Percentiles rank a stretch among this genome's conserved stretches.
Evolutionary conservation across 2,888 invertebrate species (phyloP).

Genomic region (Platypus cylindrus): DNA sequence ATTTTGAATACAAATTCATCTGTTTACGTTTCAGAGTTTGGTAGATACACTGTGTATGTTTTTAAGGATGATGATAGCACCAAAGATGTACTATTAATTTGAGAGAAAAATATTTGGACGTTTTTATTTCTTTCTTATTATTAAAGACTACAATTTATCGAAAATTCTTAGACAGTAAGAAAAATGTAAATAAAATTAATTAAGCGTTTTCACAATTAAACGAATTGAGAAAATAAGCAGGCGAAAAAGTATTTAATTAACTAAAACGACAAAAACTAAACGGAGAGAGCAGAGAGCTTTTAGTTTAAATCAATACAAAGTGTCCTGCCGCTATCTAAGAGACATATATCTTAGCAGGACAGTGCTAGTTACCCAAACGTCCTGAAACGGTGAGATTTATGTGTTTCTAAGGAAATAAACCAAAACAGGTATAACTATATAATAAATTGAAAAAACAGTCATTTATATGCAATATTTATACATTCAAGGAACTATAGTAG

Average conservation of each 20-base stretch:
- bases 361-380: constrained; percentile 31
- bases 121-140: too few relatives aligned
- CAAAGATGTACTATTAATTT: too few relatives aligned
- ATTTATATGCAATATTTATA: constrained; percentile 7
- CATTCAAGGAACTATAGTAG: background rate
- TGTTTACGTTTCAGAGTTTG: too few relatives aligned
- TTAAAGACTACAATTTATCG: too few relatives aligned
- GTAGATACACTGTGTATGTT: too few relatives aligned
- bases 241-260: constrained; percentile 15
- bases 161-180: too few relatives aligned
- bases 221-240: too few relatives aligned
- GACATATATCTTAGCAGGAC: constrained; percentile 33
- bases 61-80: too few relatives aligned
- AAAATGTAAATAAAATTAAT: too few relatives aligned
- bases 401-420: constrained; percentile 24
- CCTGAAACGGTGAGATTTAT: constrained; percentile 26
- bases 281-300: constrained; percentile 30
- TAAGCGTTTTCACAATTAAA: too few relatives aligned
- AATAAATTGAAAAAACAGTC: constrained; percentile 12
- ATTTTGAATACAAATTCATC: too few relatives aligned
- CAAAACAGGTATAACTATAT: constrained; percentile 29
- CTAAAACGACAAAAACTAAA: constrained; percentile 20
- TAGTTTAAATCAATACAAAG: constrained; percentile 34
- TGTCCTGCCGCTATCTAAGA: constrained; percentile 28
- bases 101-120: too few relatives aligned